Base-by-base conservation (phyloP, 2,113 vertebrate species). In the Heterocephalus glaber region DNA sequence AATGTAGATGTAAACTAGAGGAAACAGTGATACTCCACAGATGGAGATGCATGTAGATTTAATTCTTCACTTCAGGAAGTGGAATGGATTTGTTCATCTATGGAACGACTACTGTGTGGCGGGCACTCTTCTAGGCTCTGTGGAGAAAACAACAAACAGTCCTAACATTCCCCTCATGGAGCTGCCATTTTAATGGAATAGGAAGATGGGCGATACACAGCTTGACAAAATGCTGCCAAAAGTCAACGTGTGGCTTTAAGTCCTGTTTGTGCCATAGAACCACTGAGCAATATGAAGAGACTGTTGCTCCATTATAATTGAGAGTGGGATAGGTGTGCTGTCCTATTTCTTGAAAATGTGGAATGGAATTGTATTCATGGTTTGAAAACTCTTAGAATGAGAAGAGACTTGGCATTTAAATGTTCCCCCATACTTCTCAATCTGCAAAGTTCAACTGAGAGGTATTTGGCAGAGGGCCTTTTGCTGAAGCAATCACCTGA, bases 401-500 rank as follows among this genome's bases (percentile, higher is more conserved):
- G 28, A 63, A 68, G 56, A 94, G 30, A 20, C 47, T 47, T 52
- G 74, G 52, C 66, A 60, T 86, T 49, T 13, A 38, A 5, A 1
- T 1, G 11, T 52, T 63, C 56, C 13, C 24, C 82, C 52, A 38
- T 58, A 63, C 61, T 77, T 93, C 79, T 86, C 49, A 26, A 54
- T 44, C 81, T 58, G 22, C 86, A 65, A 58, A 94, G 93, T 93
- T 90, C 63, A 68, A 49, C 41, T 1, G 72, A 63, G 77, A 91
- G 63, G 41, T 74, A 52, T 72, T 47, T 97, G 97, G 96, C 96
- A 92, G 68, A 60, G 58, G 91, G 56, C 89, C n/a, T 47, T 72
- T 61, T 52, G 89, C 88, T 92, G 89, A 94, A 91, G 79, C 80
- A 47, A 86, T 93, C 91, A 82, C 90, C 94, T 83, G 89, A 94